A percentile compares a stretch with the other conserved stretches of the same genome.
Conservation (phyloP, 2,797 vertebrate species). For the Lerista edwardsae region DNA sequence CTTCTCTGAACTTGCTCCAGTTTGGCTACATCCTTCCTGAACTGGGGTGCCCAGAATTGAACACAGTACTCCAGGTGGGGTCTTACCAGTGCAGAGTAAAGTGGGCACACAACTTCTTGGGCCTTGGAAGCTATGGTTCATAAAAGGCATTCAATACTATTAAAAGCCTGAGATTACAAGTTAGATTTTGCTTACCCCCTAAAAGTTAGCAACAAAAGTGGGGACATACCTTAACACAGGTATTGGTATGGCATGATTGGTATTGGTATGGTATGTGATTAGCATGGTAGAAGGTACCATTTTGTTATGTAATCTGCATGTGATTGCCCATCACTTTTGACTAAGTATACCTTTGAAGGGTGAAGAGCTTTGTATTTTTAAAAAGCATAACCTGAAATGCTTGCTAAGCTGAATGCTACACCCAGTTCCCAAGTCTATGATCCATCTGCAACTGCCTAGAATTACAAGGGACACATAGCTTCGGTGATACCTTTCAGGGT, state of each 20-base stretch:
- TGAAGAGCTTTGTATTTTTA: neutral
- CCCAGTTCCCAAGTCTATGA: neutral
- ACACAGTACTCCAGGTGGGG: no score
- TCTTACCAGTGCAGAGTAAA: no score
- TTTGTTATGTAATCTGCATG: neutral
- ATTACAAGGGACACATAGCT: neutral
- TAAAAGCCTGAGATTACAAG: no score
- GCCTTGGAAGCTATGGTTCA: no score
- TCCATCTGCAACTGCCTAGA: neutral
- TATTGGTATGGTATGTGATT: neutral
- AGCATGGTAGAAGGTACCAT: neutral
- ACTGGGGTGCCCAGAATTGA: no score
- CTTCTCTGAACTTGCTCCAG: no score
- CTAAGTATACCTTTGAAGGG: neutral
- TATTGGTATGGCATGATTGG: neutral
- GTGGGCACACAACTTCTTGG: no score
- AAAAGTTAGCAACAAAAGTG: no score
- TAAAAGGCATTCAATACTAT: no score
- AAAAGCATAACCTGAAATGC: neutral
- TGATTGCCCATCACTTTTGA: neutral
- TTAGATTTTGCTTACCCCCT: no score
- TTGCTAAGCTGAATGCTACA: neutral
- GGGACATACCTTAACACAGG: neutral
- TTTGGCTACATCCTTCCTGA: no score
- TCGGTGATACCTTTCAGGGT: neutral